These are phyloP conservation scores for Euborellia annulipes DNA, from an alignment of 1,140 invertebrate genomes.

Conservation along the genomic window DNA sequence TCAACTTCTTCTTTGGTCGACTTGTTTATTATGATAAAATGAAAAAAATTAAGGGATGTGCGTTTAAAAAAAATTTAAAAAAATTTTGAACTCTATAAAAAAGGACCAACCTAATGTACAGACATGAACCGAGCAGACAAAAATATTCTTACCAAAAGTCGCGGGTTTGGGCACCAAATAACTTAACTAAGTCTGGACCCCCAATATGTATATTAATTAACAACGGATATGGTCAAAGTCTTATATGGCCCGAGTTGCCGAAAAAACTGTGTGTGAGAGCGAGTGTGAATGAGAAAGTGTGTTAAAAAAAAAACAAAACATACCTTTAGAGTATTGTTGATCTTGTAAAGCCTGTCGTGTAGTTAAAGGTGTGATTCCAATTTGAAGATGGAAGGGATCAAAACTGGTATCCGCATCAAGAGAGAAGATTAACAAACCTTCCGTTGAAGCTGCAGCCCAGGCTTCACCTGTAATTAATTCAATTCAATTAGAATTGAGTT, in stretches of 20 bases:
- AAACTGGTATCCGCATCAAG: conserved; percentile 59
- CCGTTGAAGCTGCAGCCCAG: conserved; percentile 83
- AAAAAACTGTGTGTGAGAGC: no score
- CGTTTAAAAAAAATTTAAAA: neutral
- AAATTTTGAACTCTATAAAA: neutral
- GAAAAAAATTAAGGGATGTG: no score
- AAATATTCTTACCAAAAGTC: no score
- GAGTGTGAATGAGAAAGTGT: no score
- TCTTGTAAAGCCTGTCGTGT: conserved; percentile 44
- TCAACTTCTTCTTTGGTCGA: no score
- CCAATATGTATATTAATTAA: no score
- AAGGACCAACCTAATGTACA: neutral
- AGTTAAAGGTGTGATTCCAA: conserved; percentile 60
- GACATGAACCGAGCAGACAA: no score
- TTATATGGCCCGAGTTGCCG: no score
- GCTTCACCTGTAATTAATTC: conserved; percentile 44
- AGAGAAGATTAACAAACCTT: conserved; percentile 85
- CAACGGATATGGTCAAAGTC: no score
- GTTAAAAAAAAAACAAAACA: conserved; percentile 2
- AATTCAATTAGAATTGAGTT: neutral
- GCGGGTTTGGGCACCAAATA: no score
- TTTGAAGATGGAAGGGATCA: conserved; percentile 74
- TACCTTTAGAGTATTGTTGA: conserved; percentile 45
- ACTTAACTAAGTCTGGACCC: no score
- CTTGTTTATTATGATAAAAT: no score